Evolutionary conservation across 1,140 invertebrate species (phyloP).

Genomic region (Maniola jurtina): DNA sequence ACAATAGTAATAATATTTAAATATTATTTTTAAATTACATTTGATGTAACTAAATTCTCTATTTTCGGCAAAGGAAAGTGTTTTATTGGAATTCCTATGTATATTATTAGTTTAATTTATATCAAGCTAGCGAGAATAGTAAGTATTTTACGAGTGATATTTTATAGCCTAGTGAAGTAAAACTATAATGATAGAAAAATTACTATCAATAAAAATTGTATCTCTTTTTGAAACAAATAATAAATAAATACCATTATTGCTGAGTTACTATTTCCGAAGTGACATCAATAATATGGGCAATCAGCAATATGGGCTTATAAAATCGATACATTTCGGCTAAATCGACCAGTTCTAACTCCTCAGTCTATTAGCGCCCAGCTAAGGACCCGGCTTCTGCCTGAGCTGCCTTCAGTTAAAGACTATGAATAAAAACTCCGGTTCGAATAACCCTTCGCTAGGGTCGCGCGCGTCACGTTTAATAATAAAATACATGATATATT

Average conservation of each 20-base stretch:
- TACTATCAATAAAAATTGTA: slow-evolving; percentile 24
- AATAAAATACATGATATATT: too few relatives aligned
- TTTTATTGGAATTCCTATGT: slow-evolving; percentile 23
- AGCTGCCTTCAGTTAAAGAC: too few relatives aligned
- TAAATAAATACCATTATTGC: slow-evolving; percentile 16
- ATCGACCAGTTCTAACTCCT: too few relatives aligned
- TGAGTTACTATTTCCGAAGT: too few relatives aligned
- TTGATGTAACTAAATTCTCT: slow-evolving; percentile 17
- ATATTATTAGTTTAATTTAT: slow-evolving; percentile 25
- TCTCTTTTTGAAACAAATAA: slow-evolving; percentile 17
- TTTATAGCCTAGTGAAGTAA: slow-evolving; percentile 26
- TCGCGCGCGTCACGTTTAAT: too few relatives aligned
- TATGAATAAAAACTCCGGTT: too few relatives aligned
- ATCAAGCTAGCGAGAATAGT: slow-evolving; percentile 15
- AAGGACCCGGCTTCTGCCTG: too few relatives aligned
- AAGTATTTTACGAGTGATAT: slow-evolving; percentile 29
- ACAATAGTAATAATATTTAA: slow-evolving; percentile 21
- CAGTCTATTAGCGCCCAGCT: too few relatives aligned
- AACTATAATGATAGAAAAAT: slow-evolving; percentile 11
- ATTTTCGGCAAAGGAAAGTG: slow-evolving; percentile 2
- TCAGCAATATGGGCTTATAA: too few relatives aligned
- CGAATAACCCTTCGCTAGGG: too few relatives aligned
- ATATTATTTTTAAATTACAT: slow-evolving; percentile 30
- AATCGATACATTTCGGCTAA: too few relatives aligned
- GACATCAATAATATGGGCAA: too few relatives aligned